These are phyloP conservation scores for Pecten maximus DNA, from an alignment of 2,888 invertebrate species.

Conservation along the genomic window DNA sequence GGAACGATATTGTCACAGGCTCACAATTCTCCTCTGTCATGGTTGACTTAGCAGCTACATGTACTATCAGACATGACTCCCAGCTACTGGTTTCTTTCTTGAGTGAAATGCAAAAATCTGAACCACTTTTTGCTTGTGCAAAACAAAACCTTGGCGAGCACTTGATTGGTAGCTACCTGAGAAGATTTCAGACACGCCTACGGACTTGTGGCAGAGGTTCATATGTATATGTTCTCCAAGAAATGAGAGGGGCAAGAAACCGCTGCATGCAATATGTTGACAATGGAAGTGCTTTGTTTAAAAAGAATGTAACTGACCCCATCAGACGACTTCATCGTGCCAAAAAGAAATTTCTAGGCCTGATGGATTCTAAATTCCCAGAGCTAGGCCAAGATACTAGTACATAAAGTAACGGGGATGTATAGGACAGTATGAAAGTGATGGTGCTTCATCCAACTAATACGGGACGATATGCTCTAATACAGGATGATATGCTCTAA, in stretches of 20 bases:
- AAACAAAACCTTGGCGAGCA: not conserved
- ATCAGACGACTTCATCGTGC: not conserved
- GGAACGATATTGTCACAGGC: not conserved
- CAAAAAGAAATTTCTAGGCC: not conserved
- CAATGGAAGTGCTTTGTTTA: slow-evolving; percentile 14
- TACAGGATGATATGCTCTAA: too few species aligned
- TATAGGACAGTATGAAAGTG: not conserved
- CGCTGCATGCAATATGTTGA: not conserved
- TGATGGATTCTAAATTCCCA: not conserved
- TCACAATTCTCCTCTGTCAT: not conserved
- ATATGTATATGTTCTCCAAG: not conserved
- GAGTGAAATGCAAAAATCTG: not conserved
- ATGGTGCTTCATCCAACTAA: too few species aligned
- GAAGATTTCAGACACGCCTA: not conserved
- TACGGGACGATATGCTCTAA: too few species aligned
- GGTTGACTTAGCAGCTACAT: not conserved
- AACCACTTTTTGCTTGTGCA: not conserved
- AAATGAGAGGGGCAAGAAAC: not conserved
- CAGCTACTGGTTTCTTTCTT: slow-evolving; percentile 10
- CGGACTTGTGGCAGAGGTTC: slow-evolving; percentile 1
- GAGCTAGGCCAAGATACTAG: not conserved
- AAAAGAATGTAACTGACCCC: not conserved
- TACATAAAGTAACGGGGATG: too few species aligned
- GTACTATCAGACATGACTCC: not conserved
- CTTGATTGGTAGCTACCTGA: not conserved